These are phyloP conservation scores for Colius striatus DNA, from an alignment of 2,113 vertebrate genomes.

Conservation along the genomic window DNA sequence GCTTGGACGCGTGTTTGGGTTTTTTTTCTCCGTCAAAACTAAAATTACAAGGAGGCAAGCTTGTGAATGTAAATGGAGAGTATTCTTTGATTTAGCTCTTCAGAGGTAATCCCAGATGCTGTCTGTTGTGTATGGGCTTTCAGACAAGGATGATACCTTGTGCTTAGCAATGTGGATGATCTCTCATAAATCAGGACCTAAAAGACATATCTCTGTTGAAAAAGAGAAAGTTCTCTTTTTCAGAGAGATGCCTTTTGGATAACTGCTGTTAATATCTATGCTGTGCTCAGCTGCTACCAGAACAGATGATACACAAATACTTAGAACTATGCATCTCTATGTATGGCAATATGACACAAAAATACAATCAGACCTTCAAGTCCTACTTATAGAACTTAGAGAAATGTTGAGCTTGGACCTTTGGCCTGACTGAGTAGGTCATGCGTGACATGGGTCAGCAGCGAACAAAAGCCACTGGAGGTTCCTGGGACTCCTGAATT, in stretches of 20 bases:
- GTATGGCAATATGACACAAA: background rate
- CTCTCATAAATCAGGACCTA: background rate
- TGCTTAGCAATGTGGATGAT: background rate
- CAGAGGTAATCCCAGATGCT: background rate
- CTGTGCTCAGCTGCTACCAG: background rate
- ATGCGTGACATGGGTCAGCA: background rate
- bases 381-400: background rate
- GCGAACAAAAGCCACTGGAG: background rate
- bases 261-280: background rate
- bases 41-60: background rate
- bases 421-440: background rate
- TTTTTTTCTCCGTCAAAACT: background rate
- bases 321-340: background rate
- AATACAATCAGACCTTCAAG: background rate
- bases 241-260: background rate
- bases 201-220: background rate
- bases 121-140: background rate
- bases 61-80: background rate
- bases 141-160: background rate
- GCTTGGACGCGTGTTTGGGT: background rate
- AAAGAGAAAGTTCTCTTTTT: background rate
- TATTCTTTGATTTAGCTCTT: background rate
- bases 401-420: background rate
- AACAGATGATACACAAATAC: background rate
- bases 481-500: background rate